Conservation (phyloP, 1,140 invertebrate genomes). For the Leptopilina clavipes region DNA sequence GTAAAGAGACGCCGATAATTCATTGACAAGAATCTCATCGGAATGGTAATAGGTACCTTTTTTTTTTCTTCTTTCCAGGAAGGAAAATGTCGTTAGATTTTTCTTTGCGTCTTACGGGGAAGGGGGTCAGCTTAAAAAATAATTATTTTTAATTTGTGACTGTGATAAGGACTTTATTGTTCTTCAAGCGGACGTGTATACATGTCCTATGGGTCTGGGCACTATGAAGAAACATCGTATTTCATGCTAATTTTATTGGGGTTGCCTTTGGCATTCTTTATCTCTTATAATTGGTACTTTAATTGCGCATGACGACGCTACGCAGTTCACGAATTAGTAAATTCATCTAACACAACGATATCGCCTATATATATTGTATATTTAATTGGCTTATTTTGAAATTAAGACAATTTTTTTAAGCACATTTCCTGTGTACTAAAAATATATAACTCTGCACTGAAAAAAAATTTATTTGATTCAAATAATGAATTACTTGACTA, state of each 20-base stretch:
- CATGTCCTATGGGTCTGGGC: constrained; percentile 53
- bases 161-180: constrained; percentile 70
- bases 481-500: too few species aligned
- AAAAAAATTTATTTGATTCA: too few species aligned
- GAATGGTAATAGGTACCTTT: constrained; percentile 68
- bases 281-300: constrained; percentile 67
- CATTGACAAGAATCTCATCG: constrained; percentile 75
- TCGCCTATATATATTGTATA: constrained; percentile 24
- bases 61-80: constrained; percentile 65
- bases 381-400: constrained; percentile 27
- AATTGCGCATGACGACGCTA: constrained; percentile 58
- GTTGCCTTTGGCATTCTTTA: constrained; percentile 65
- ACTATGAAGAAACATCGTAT: constrained; percentile 58
- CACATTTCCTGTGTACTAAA: background rate
- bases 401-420: constrained; percentile 21
- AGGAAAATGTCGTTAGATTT: constrained; percentile 41
- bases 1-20: constrained; percentile 73
- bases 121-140: constrained; percentile 73
- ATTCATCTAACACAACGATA: constrained; percentile 39
- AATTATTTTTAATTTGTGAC: constrained; percentile 76
- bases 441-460: too few species aligned
- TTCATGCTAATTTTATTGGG: constrained; percentile 69
- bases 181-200: constrained; percentile 57
- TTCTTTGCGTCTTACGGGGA: constrained; percentile 59
- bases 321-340: constrained; percentile 57